Evolutionary conservation across 2,888 invertebrate species (phyloP), one percentile per base, ranked within the genome.

Genomic region (Thymelicus acteon): DNA sequence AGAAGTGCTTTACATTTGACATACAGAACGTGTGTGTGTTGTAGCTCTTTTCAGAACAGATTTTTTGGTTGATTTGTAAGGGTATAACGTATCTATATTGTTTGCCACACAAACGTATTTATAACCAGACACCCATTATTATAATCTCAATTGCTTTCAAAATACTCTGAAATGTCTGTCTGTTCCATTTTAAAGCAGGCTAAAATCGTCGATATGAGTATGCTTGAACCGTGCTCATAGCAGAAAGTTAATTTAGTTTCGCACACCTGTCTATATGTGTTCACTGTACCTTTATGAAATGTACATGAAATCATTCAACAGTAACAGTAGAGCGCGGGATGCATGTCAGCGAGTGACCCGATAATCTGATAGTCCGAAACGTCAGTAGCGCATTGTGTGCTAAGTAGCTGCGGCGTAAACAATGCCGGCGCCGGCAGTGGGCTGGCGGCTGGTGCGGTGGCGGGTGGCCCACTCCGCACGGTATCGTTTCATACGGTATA

Each of bases 371-470:
- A 31, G 68, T 13, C 57, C 47, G 68, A 68, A 52, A 13, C 57
- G 57, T 57, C 31, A 57, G 13, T n/a, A 31, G 10, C 54, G 52
- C 69, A 75, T 75, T 77, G 76, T 73, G 73, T 72, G 73, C 68
- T 70, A 73, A 72, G 48, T 39, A 58, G 40, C 24, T 54, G 54
- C 58, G 58, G 19, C n/a, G 48, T 39, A 24, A 58, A 67, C 49
- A 62, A 47, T 60, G 52, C 58, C 24, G 24, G 39, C 37, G 4
- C 15, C 57, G 54, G 57, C 48, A 3, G 31, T 31, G 31, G 31
- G 31, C 31, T 31, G 31, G 44, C 12, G 44, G 44, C 44, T 44
- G 44, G 6, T 6, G 40, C 44, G 1, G 57, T 40, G 40, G 40
- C 44, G 8, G 57, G 10, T 60, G 60, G 37, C 60, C 62, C 48